Percentiles rank a stretch among this genome's conserved stretches.
Evolutionary conservation across 2,888 invertebrate species (phyloP).

Genomic region (Chironomus riparius): DNA sequence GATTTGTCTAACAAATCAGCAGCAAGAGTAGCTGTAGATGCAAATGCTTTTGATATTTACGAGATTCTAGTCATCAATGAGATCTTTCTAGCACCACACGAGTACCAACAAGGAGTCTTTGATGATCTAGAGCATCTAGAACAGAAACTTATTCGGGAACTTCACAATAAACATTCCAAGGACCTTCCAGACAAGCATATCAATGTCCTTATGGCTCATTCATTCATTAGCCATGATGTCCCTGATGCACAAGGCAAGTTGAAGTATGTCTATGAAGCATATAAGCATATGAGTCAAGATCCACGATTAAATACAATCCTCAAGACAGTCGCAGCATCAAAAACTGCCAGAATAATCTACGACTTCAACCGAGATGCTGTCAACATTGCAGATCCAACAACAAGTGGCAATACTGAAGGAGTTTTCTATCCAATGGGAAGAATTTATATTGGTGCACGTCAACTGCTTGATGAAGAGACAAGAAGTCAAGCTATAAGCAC

Average conservation of each 20-base stretch:
- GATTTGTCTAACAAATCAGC: neutral
- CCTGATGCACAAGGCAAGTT: no score
- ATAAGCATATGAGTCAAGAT: neutral
- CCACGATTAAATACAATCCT: neutral
- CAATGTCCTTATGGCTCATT: neutral
- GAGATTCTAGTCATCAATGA: neutral
- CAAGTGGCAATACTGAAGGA: neutral
- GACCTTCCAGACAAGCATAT: neutral
- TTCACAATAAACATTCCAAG: neutral
- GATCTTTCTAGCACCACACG: neutral
- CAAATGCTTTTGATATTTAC: neutral
- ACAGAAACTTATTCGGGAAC: neutral
- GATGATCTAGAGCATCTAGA: neutral
- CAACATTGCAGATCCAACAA: neutral
- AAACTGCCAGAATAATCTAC: neutral
- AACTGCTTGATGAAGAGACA: neutral
- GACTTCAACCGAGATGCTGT: neutral
- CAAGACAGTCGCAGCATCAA: neutral
- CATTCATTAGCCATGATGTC: neutral
- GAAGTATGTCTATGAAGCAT: neutral
- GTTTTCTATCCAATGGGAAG: neutral
- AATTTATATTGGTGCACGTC: neutral
- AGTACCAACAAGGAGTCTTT: neutral
- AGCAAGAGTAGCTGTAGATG: neutral
- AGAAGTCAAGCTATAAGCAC: neutral